Evolutionary conservation across 2,113 vertebrate genomes (phyloP).

Genomic region (Phalacrocorax aristotelis): DNA sequence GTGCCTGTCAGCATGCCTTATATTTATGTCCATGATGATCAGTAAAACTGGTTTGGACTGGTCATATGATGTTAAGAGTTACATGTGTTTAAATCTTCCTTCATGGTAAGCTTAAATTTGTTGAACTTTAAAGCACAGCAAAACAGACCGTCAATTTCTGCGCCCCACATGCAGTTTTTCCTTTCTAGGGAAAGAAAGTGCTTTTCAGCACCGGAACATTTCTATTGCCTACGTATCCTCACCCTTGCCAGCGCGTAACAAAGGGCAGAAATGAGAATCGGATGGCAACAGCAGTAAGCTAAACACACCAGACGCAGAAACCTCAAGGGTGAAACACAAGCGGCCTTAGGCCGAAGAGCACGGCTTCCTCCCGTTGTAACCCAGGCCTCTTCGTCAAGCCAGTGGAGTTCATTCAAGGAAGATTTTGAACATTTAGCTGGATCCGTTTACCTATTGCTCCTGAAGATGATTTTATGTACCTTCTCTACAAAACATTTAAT

Average conservation of each 20-base stretch:
- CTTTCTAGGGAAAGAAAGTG: not conserved
- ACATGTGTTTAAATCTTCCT: slow-evolving; percentile 6
- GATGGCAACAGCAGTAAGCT: not conserved
- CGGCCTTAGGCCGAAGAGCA: not conserved
- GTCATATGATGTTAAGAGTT: slow-evolving; percentile 3
- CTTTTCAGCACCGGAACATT: not conserved
- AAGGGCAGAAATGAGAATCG: not conserved
- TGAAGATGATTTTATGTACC: not conserved
- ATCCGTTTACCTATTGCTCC: not conserved
- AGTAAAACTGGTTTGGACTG: slow-evolving; percentile 47
- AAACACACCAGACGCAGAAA: too few relatives aligned
- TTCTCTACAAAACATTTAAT: not conserved
- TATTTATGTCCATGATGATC: not conserved
- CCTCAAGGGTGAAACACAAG: not conserved
- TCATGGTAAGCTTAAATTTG: not conserved
- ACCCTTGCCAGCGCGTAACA: not conserved
- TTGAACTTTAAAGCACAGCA: slow-evolving; percentile 3
- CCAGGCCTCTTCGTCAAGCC: not conserved
- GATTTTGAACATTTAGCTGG: not conserved
- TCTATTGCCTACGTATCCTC: not conserved
- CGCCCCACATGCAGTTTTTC: not conserved
- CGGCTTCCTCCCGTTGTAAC: not conserved
- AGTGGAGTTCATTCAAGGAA: rapidly evolving
- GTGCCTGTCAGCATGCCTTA: slow-evolving; percentile 18
- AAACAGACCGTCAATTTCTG: not conserved